Evolutionary conservation across 2,797 vertebrate genomes (phyloP).

Genomic region (Eospalax fontanierii): DNA sequence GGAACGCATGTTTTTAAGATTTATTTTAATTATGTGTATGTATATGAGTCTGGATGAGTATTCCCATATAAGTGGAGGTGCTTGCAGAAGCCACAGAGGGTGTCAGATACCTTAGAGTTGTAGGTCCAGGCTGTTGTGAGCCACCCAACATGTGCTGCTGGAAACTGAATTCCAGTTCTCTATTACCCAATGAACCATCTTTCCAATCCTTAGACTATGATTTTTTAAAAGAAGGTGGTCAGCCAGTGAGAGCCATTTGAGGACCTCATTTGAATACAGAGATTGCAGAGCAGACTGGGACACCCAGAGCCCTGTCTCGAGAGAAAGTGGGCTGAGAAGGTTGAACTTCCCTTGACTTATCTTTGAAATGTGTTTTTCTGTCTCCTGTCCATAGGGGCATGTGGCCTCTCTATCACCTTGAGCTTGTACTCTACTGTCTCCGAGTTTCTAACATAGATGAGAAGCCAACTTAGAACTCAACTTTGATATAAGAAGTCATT

Average conservation of each 20-base stretch:
- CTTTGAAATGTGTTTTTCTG: slow-evolving; percentile 99
- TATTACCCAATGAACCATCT: background rate
- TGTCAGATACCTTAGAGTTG: no score
- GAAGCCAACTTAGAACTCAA: slow-evolving; percentile 98
- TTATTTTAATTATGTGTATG: background rate
- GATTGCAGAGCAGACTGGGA: slow-evolving; percentile 97
- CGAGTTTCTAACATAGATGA: slow-evolving; percentile 99
- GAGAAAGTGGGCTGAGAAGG: slow-evolving; percentile 92
- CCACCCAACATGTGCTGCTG: background rate
- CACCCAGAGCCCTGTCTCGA: slow-evolving; percentile 96
- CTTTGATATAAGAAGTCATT: slow-evolving; percentile 91
- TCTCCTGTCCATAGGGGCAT: slow-evolving; percentile 97
- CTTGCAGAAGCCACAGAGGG: background rate
- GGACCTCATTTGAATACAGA: slow-evolving; percentile 96
- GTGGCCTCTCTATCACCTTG: slow-evolving; percentile 97
- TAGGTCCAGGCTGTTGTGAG: background rate
- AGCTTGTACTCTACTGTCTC: slow-evolving; percentile 98
- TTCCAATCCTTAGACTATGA: background rate
- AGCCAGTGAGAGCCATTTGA: slow-evolving; percentile 95
- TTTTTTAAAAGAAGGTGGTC: slow-evolving; percentile 95
- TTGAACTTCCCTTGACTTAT: slow-evolving; percentile 98
- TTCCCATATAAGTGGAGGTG: background rate
- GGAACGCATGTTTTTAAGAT: slow-evolving; percentile 89
- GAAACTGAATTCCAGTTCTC: background rate
- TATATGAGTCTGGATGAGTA: background rate